These are phyloP conservation scores for Telmatherina bonti DNA, from an alignment of 2,797 vertebrate genomes.

Conservation along the genomic window DNA sequence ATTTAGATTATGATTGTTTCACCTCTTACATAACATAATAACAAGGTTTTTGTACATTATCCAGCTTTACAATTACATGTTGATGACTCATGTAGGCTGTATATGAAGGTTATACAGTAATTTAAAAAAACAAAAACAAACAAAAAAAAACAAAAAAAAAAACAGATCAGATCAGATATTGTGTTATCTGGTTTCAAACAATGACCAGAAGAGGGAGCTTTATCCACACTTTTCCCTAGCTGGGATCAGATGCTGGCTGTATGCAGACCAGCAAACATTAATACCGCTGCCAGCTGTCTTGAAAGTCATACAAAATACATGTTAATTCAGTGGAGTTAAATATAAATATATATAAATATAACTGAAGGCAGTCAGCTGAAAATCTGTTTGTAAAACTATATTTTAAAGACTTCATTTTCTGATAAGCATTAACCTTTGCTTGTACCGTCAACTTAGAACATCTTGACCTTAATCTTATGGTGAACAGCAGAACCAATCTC, in stretches of 20 bases:
- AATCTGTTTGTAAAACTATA: not conserved
- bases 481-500: conserved; percentile 10
- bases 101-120: not conserved
- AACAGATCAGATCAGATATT: conserved; percentile 17
- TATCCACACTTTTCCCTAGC: conserved; percentile 39
- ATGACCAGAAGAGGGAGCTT: conserved; percentile 71
- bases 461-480: conserved; percentile 14
- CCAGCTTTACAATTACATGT: not conserved
- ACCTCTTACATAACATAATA: not conserved
- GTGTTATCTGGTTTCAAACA: conserved; percentile 28
- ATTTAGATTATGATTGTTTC: conserved; percentile 5
- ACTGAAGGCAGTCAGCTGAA: not conserved
- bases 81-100: not conserved
- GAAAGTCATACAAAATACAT: not conserved
- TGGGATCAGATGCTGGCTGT: not conserved
- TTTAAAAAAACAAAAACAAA: too few species aligned
- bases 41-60: not conserved
- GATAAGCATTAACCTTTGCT: not conserved
- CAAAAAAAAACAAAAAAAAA: too few species aligned
- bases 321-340: not conserved
- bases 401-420: not conserved
- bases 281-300: not conserved
- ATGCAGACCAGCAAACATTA: not conserved
- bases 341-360: too few species aligned
- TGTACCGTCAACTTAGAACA: conserved; percentile 8